These are phyloP conservation scores for Chrysopilus asiliformis DNA, from an alignment of 2,888 invertebrate species.

Conservation along the genomic window DNA sequence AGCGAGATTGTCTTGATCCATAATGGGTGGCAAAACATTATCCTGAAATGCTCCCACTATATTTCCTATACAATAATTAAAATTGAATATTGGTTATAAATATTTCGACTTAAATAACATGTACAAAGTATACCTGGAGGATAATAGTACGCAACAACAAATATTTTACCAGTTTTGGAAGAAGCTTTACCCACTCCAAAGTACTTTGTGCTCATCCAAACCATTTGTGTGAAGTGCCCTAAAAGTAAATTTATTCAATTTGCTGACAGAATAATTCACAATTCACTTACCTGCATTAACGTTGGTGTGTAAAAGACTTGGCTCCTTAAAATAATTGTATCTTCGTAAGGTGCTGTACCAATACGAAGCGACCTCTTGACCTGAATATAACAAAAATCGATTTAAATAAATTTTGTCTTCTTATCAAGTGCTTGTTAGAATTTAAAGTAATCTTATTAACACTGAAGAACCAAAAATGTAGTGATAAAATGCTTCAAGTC, in stretches of 20 bases:
- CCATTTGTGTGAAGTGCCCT: slow-evolving; percentile 81
- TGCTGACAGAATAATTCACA: neutral
- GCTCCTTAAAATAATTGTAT: slow-evolving; percentile 59
- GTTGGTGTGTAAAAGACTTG: slow-evolving; percentile 59
- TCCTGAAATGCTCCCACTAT: slow-evolving; percentile 55
- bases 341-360: slow-evolving; percentile 70
- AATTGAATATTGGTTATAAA: neutral
- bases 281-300: slow-evolving; percentile 54
- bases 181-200: slow-evolving; percentile 73
- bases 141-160: slow-evolving; percentile 73
- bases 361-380: slow-evolving; percentile 67
- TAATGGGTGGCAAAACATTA: slow-evolving; percentile 63
- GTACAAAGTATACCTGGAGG: slow-evolving; percentile 49
- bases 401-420: too few species aligned
- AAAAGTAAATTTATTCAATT: slow-evolving; percentile 18
- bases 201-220: slow-evolving; percentile 63
- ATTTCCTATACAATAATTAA: slow-evolving; percentile 44
- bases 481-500: too few species aligned
- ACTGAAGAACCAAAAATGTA: too few species aligned
- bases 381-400: slow-evolving; percentile 35
- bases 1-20: slow-evolving; percentile 43
- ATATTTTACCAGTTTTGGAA: slow-evolving; percentile 61
- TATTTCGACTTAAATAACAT: slow-evolving; percentile 24
- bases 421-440: too few species aligned
- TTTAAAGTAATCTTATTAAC: too few species aligned